Percentiles rank a stretch among this genome's conserved stretches.
These are phyloP conservation scores for Hymenopus coronatus DNA, from an alignment of 2,888 invertebrate genomes.

Conservation along the genomic window DNA sequence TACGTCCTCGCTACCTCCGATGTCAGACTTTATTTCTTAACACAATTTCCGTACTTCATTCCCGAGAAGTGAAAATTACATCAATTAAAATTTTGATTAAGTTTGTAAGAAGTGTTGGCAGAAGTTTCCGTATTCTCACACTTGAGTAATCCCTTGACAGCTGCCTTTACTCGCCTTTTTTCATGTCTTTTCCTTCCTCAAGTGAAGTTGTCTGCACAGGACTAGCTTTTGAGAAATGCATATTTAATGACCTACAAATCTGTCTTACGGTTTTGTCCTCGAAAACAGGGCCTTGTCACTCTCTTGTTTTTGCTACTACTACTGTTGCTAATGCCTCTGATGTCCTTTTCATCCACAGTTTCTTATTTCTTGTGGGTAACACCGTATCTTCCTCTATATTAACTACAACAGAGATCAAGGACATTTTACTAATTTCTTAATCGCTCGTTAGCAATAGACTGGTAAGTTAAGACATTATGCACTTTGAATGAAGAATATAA, in stretches of 20 bases:
- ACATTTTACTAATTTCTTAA: too few relatives aligned
- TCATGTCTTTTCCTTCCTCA: not conserved
- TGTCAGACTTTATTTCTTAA: conserved; percentile 12
- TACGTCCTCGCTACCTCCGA: not conserved
- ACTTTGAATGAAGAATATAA: too few relatives aligned
- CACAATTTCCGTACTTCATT: conserved; percentile 17
- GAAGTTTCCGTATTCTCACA: not conserved
- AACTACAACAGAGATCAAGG: not conserved
- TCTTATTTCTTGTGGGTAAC: not conserved
- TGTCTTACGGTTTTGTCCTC: not conserved
- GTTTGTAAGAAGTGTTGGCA: conserved; percentile 1
- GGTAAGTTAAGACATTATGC: too few relatives aligned
- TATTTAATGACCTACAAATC: not conserved
- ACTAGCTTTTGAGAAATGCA: not conserved
- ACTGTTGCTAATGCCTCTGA: not conserved
- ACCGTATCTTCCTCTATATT: not conserved
- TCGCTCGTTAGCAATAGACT: too few relatives aligned
- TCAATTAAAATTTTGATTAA: conserved; percentile 19
- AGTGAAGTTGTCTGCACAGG: not conserved
- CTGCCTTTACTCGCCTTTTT: not conserved
- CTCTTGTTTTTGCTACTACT: not conserved
- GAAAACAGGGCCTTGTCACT: not conserved
- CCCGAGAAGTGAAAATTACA: conserved; percentile 20
- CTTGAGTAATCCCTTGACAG: not conserved
- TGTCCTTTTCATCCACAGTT: not conserved